A percentile compares a stretch with the other conserved stretches of the same genome.
These are phyloP conservation scores for Limnephilus marmoratus DNA, from an alignment of 2,888 invertebrate species.

Conservation along the genomic window DNA sequence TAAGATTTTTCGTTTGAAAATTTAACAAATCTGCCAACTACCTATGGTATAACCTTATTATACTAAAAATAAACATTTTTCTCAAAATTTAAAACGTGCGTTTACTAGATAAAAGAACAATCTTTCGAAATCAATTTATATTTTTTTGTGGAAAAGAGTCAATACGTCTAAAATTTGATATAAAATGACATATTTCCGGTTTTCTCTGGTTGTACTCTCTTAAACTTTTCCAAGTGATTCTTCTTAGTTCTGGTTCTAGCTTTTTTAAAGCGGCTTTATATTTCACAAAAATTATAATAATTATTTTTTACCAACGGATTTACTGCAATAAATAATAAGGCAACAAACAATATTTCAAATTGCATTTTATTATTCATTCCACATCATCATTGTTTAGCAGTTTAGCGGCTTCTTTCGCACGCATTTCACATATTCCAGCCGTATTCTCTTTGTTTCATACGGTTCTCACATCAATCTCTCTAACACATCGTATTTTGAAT, in stretches of 20 bases:
- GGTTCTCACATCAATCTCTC: constrained; percentile 24
- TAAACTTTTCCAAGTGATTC: no score
- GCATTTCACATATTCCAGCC: not conserved
- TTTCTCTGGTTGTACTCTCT: no score
- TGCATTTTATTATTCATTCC: not conserved
- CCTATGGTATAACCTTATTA: no score
- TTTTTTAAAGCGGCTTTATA: not conserved
- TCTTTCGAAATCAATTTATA: no score
- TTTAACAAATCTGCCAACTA: no score
- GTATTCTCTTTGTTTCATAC: not conserved
- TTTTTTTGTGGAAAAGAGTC: no score
- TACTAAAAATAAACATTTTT: no score
- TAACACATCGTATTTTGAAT: constrained; percentile 3
- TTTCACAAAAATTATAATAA: not conserved
- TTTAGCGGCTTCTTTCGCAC: not conserved
- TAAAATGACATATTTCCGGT: no score
- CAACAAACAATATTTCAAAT: not conserved
- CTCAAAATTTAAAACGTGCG: no score
- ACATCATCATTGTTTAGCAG: not conserved
- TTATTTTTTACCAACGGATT: not conserved
- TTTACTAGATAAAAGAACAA: no score
- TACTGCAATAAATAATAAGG: not conserved
- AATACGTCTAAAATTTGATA: no score
- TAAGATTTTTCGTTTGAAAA: no score
- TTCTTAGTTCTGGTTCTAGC: not conserved